Evolutionary conservation across 2,888 invertebrate species (phyloP), one percentile per base, ranked within the genome.

Genomic region (Ligdia adustata): DNA sequence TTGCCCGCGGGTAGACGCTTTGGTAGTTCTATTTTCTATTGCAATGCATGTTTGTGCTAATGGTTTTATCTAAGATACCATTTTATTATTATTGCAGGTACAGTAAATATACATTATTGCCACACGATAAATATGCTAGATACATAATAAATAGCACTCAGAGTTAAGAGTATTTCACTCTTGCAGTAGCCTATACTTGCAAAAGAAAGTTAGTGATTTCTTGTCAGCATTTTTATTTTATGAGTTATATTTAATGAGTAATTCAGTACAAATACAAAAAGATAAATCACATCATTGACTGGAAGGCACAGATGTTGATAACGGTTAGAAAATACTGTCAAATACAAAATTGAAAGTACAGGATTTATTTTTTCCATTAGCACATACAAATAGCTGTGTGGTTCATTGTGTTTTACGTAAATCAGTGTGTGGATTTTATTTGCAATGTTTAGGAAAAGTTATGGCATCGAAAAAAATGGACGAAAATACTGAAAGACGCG

Each of bases 1-100:
- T 84, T 83, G 83, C 82, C 83, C 82, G n/a, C n/a, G 70, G 72
- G 72, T 86, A 84, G 81, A n/a, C 57, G 80, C 81, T 83, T 76
- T 61, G 43, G 61, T 78, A 78, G 76, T 69, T 52, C 58, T 60
- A 60, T 50, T 34, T 44, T 40, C 14, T 48, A 55, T 66, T 60
- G 63, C 66, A 52, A 57, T 68, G 73, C 74, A 71, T 74, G 82
- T 86, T 87, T 87, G 86, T 88, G 87, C 79, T 82, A 79, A 76
- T 70, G 73, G 82, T 81, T 69, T 33, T 22, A 44, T 37, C 45
- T 56, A 11, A 9, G 6, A 38, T n/a, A n/a, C n/a, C n/a, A n/a
- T n/a, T n/a, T n/a, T 13, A 28, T 13, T 7, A 28, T 28, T 13
- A 7, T 7, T 13, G 9, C 9, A 15, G 14, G 14, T 4, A 15